Conservation (phyloP, 2,888 invertebrate species). For the Habroteleia sp. region DNA sequence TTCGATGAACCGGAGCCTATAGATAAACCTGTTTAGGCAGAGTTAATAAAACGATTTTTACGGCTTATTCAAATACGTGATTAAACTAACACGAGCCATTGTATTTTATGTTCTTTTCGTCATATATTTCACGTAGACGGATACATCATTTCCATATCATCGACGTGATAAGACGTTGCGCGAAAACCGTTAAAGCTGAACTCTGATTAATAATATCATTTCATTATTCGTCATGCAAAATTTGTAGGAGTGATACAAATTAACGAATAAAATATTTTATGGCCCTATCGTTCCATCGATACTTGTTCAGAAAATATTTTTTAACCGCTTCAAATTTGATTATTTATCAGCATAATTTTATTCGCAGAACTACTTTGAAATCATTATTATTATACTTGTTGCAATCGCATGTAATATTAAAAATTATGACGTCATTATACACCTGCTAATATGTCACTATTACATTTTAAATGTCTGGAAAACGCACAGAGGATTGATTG, state of each 20-base stretch:
- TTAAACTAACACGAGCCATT: slow-evolving; percentile 14
- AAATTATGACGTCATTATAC: too few species aligned
- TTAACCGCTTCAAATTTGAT: too few species aligned
- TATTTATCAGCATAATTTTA: too few species aligned
- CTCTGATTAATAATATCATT: slow-evolving; percentile 19
- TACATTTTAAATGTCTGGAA: too few species aligned
- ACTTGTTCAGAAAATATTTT: too few species aligned
- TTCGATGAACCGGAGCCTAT: slow-evolving; percentile 5
- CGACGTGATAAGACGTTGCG: slow-evolving; percentile 8
- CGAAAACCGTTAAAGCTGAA: slow-evolving; percentile 5
- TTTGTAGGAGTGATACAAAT: not conserved
- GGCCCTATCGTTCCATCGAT: too few species aligned
- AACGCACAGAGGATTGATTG: too few species aligned
- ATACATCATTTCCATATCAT: slow-evolving; percentile 17
- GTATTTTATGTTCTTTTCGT: slow-evolving; percentile 16
- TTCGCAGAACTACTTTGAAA: too few species aligned
- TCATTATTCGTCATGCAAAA: slow-evolving; percentile 4
- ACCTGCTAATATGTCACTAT: too few species aligned
- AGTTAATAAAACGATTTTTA: slow-evolving; percentile 11
- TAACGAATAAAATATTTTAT: slow-evolving; percentile 7
- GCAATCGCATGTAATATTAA: too few species aligned
- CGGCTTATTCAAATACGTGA: slow-evolving; percentile 8
- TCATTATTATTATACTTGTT: too few species aligned
- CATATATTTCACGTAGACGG: slow-evolving; percentile 11
- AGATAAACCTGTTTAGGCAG: slow-evolving; percentile 4